Conservation (phyloP, 2,797 vertebrate species). For the Argyrosomus regius region DNA sequence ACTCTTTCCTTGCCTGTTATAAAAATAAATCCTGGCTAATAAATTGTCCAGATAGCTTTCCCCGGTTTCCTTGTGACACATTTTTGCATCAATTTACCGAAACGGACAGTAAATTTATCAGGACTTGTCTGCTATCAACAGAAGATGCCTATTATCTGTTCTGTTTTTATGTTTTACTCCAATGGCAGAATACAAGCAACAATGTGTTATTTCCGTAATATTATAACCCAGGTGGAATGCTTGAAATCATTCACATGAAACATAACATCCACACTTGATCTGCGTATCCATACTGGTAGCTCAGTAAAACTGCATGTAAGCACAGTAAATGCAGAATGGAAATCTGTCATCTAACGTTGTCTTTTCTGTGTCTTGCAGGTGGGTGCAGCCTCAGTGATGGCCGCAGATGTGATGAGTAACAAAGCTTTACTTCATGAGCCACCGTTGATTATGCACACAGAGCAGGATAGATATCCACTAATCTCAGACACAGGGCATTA, state of each 20-base stretch:
- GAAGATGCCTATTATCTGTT: conserved; percentile 26
- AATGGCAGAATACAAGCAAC: not conserved
- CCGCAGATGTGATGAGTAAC: conserved; percentile 73
- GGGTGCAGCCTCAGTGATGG: conserved; percentile 45
- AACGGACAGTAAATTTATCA: conserved; percentile 26
- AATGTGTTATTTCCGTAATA: not conserved
- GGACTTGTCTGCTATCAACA: conserved; percentile 26
- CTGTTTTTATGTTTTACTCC: conserved; percentile 16
- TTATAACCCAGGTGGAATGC: conserved; percentile 3
- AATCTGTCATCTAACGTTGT: conserved; percentile 41
- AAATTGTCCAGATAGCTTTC: conserved; percentile 41
- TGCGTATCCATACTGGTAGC: not conserved
- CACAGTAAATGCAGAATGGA: not conserved
- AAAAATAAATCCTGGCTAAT: conserved; percentile 39
- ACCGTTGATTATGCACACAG: conserved; percentile 29
- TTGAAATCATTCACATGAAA: conserved; percentile 5
- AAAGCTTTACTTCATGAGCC: conserved; percentile 37
- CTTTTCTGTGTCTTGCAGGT: conserved; percentile 80
- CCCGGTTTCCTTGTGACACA: conserved; percentile 17
- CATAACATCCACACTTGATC: not conserved
- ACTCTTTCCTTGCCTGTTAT: conserved; percentile 15
- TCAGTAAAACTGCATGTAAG: not conserved
- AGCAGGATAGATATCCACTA: conserved; percentile 1
- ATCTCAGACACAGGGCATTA: conserved; percentile 23
- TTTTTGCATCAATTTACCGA: conserved; percentile 35